phyloP scores from a whole-genome alignment of 2,888 invertebrate species.

The Diogma glabrata region DNA sequence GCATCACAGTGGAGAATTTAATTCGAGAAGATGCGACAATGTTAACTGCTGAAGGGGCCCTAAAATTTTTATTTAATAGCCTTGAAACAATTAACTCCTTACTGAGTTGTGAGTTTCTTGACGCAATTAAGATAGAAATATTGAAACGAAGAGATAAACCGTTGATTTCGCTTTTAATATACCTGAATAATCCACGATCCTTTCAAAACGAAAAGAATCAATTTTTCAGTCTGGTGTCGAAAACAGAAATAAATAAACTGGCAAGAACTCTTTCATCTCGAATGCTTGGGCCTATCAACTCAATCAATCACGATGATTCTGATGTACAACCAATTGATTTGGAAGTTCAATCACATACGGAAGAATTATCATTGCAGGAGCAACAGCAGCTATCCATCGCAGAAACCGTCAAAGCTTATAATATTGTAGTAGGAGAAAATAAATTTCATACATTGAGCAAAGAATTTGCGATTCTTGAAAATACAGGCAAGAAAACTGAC shows the following conservation, averaged over 20 bases:
- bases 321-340: neutral
- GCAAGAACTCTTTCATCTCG: constrained; percentile 4
- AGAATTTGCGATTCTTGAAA: neutral
- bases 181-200: neutral
- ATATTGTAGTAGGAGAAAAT: neutral
- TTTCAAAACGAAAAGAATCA: neutral
- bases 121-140: neutral
- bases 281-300: too few relatives aligned
- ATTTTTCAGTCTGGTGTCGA: neutral
- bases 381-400: too few relatives aligned
- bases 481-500: neutral
- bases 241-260: constrained; percentile 1
- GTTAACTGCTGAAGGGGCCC: constrained; percentile 3
- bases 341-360: neutral
- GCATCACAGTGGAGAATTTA: neutral
- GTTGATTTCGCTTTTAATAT: neutral
- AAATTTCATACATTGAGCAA: neutral
- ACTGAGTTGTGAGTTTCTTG: neutral
- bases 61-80: neutral
- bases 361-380: neutral
- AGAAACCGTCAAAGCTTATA: neutral
- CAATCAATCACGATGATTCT: too few relatives aligned
- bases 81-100: neutral
- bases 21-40: neutral
- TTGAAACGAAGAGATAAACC: neutral